A percentile compares a stretch with the other conserved stretches of the same genome.
Conservation (phyloP, 2,888 invertebrate species). For the Cyrtodaria siliqua region DNA sequence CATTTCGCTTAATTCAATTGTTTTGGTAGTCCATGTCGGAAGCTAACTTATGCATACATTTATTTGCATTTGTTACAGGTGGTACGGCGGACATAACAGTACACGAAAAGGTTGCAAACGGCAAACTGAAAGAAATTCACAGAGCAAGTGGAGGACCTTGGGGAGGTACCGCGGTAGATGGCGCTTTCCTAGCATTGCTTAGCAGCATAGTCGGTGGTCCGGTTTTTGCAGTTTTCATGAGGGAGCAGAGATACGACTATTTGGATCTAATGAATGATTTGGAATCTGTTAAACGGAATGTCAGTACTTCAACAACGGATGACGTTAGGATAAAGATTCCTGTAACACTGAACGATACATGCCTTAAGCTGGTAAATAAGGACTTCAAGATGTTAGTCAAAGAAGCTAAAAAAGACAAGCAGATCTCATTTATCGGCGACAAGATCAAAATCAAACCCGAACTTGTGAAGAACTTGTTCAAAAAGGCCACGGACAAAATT, state of each 20-base stretch:
- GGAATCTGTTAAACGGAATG: constrained; percentile 54
- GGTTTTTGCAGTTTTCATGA: constrained; percentile 35
- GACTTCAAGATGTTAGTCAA: constrained; percentile 41
- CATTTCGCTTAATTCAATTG: too few relatives aligned
- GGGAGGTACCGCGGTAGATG: constrained; percentile 60
- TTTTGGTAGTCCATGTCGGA: too few relatives aligned
- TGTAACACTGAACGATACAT: constrained; percentile 39
- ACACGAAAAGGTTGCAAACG: constrained; percentile 51
- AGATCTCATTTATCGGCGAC: constrained; percentile 44
- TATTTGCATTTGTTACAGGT: constrained; percentile 21
- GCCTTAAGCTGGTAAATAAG: constrained; percentile 31
- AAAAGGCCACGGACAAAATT: constrained; percentile 53
- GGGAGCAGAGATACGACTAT: constrained; percentile 42
- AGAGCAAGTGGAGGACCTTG: constrained; percentile 63
- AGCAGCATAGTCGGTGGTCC: constrained; percentile 51
- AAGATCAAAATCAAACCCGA: constrained; percentile 47
- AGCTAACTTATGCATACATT: too few relatives aligned
- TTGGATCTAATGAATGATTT: constrained; percentile 56
- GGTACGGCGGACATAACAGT: constrained; percentile 64
- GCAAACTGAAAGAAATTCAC: constrained; percentile 53
- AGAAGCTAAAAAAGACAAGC: constrained; percentile 35
- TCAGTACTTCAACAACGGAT: constrained; percentile 34
- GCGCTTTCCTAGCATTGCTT: constrained; percentile 43
- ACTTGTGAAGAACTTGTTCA: constrained; percentile 36
- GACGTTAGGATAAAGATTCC: constrained; percentile 48